Percentiles rank a stretch among this genome's conserved stretches.
Conservation (phyloP, 2,797 vertebrate species). For the Hozukius guyotensis region DNA sequence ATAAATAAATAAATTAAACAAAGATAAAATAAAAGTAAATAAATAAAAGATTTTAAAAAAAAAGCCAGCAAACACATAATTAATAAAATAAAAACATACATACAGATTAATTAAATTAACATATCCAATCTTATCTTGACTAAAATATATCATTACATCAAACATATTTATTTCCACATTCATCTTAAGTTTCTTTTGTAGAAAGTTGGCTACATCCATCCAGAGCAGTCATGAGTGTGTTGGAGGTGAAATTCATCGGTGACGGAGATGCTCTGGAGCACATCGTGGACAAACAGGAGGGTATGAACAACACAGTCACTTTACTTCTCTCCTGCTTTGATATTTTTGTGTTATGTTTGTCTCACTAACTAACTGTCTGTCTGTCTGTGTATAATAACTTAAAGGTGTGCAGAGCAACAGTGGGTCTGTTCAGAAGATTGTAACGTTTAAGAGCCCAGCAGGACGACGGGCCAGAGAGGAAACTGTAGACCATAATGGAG, state of each 20-base stretch:
- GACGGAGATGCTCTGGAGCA: slow-evolving; percentile 92
- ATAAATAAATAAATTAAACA: too few species aligned
- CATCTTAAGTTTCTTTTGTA: too few species aligned
- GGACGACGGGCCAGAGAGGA: slow-evolving; percentile 52
- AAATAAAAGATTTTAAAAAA: too few species aligned
- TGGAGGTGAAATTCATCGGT: slow-evolving; percentile 89
- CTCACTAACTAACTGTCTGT: neutral
- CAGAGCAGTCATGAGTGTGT: slow-evolving; percentile 78
- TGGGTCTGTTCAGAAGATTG: slow-evolving; percentile 79
- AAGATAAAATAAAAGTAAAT: too few species aligned
- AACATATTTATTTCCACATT: too few species aligned
- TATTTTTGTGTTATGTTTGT: neutral
- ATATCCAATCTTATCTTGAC: too few species aligned
- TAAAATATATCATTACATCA: too few species aligned
- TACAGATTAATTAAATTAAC: too few species aligned
- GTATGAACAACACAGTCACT: slow-evolving; percentile 20
- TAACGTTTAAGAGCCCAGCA: slow-evolving; percentile 80
- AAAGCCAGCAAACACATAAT: too few species aligned
- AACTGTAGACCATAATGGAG: slow-evolving; percentile 46
- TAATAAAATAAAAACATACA: too few species aligned
- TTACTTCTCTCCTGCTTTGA: neutral
- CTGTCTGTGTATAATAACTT: neutral
- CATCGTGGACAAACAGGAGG: slow-evolving; percentile 89
- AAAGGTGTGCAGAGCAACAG: slow-evolving; percentile 72
- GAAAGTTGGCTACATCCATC: too few species aligned